Evolutionary conservation across 2,888 invertebrate species (phyloP).

Genomic region (Pseudolycoriella hygida): DNA sequence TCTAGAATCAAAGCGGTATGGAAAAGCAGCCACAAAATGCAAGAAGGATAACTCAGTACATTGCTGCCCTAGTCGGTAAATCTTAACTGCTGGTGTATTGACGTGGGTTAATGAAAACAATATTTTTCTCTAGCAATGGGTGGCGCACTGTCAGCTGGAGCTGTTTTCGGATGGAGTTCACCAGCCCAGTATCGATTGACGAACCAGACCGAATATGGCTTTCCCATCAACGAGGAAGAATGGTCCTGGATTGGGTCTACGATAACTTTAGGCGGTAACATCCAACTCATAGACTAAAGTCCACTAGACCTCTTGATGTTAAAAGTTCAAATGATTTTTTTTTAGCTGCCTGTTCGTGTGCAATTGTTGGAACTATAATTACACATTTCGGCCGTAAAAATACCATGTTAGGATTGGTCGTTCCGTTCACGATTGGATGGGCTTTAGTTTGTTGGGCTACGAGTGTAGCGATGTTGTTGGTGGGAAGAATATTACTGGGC

Average conservation of each 20-base stretch:
- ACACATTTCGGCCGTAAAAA: slow-evolving; percentile 53
- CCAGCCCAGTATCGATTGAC: slow-evolving; percentile 32
- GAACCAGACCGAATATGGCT: slow-evolving; percentile 32
- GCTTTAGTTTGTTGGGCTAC: slow-evolving; percentile 53
- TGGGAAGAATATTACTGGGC: slow-evolving; percentile 24
- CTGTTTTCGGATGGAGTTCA: slow-evolving; percentile 61
- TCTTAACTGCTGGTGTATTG: background rate
- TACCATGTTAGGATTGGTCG: slow-evolving; percentile 30
- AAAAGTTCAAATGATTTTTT: too few species aligned
- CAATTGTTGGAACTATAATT: slow-evolving; percentile 54
- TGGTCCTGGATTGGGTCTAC: slow-evolving; percentile 57
- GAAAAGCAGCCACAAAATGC: background rate
- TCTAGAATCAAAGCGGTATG: too few species aligned
- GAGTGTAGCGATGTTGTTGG: slow-evolving; percentile 29
- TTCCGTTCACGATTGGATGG: slow-evolving; percentile 62
- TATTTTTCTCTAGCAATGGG: slow-evolving; percentile 40
- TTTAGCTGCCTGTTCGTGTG: slow-evolving; percentile 44
- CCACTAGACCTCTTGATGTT: too few species aligned
- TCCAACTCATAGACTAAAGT: too few species aligned
- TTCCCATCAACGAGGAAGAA: slow-evolving; percentile 32
- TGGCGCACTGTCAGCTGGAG: slow-evolving; percentile 61
- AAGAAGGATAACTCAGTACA: background rate
- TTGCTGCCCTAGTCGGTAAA: background rate
- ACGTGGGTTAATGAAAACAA: background rate
- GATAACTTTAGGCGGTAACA: slow-evolving; percentile 39